Base-by-base conservation (phyloP, 2,113 vertebrate species). In the Pipra filicauda region DNA sequence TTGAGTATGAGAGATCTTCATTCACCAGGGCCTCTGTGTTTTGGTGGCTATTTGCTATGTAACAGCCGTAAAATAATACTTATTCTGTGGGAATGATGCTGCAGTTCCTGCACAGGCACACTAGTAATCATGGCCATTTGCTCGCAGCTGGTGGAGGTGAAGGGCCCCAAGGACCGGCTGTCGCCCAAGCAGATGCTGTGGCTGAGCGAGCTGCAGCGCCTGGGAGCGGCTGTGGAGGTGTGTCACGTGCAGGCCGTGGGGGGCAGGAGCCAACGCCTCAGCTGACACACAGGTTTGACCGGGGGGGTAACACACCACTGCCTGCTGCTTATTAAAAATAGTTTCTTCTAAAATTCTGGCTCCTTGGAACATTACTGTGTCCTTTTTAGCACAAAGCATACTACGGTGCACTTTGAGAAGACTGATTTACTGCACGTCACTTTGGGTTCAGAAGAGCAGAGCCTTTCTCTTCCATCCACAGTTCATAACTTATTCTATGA, bases 141-240 rank as follows among this genome's bases (percentile, higher is more conserved):
- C 23, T 96, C 98, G 12, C 44, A 99, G 99, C 94, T 99, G 96
- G 99, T 99, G 94, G 99, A 99, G 88, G 99, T 99, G 85, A 99
- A 99, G 91, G 99, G 99, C 15, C 99, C 99, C 59, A 99, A 77
- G 0, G 99, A 99, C 58, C 98, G 99, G 8, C 98, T 99, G 71
- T 99, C 99, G 3, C 98, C 97, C 81, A 99, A 99, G 96, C 99
- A 99, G 91, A 98, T 98, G 83, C 93, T 99, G 90, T 99, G 99
- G 99, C 91, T 99, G 98, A 98, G 98, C 4, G 98, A 99, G 67
- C 98, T 99, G 87, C 98, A 97, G 91, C 88, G 97, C 91, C 93
- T 99, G 85, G 99, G 99, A 1, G 99, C 99, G 0, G 86, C 98
- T 2, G 99, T 99, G 3, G 99, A 99, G 88, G 99, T 99, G 51